phyloP scores from a whole-genome alignment of 2,113 vertebrate genomes.

The Ctenomys sociabilis region DNA sequence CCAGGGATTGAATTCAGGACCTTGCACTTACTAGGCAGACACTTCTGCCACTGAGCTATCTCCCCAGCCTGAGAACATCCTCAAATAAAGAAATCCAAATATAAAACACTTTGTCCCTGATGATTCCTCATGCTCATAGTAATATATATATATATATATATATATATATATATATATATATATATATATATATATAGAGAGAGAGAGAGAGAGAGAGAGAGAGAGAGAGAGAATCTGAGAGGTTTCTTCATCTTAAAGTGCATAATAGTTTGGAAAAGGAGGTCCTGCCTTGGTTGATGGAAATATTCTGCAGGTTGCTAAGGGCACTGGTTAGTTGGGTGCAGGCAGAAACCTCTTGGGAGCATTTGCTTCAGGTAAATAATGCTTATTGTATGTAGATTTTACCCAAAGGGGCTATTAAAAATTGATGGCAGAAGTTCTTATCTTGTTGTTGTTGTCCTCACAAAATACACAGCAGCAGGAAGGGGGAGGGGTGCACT shows the following conservation, averaged over 20 bases:
- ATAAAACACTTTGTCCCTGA: background rate
- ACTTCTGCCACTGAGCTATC: too few relatives aligned
- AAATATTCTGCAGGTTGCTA: background rate
- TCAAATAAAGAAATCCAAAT: background rate
- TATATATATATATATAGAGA: too few relatives aligned
- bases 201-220: too few relatives aligned
- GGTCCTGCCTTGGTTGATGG: background rate
- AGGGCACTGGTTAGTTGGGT: accelerated
- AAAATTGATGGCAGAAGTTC: background rate
- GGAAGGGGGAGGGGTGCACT: background rate
- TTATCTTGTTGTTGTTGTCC: background rate
- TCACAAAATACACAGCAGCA: background rate
- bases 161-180: background rate
- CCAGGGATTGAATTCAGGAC: too few relatives aligned
- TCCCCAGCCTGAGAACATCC: background rate
- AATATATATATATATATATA: background rate
- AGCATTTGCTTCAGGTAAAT: background rate
- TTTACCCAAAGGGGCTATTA: background rate
- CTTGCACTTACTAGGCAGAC: too few relatives aligned
- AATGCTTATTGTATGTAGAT: background rate
- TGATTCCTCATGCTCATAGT: too few relatives aligned
- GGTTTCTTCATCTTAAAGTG: background rate
- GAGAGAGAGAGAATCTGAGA: conserved; percentile 7
- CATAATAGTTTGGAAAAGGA: background rate
- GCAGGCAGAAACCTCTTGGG: background rate